Base-by-base conservation (phyloP, 2,888 invertebrate species). In the Thymelicus lineola region DNA sequence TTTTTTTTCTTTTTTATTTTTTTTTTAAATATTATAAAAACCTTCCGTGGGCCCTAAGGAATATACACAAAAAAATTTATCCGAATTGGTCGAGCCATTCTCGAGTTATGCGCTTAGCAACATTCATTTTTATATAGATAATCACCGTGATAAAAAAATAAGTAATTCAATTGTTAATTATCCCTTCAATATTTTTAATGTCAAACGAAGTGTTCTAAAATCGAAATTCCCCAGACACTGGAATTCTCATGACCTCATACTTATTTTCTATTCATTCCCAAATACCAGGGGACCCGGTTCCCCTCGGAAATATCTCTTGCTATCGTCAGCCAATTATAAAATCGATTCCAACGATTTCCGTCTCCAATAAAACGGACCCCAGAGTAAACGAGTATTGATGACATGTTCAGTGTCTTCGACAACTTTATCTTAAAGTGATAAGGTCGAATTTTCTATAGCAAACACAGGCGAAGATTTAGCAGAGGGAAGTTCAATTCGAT, bases 301-400 rank as follows among this genome's bases (percentile, higher is more conserved):
- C 68, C 68, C 62, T 63, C 68, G 68, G 63, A 69, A 69, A 69
- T 69, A 69, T 69, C 68, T 57, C 68, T 67, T 57, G 48, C 63
- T 46, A 63, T 69, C 68, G 68, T 63, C 68, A 69, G 62, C 68
- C 68, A 69, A 64, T 70, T 70, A 70, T 70, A 70, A 70, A 70
- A 70, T 70, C 69, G 69, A 70, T 70, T 59, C 50, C 63, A 59
- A 35, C 63, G 58, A 64, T 63, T 69, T 69, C 69, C 69, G 69
- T 58, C 69, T 69, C 38, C 69, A 69, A 69, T 69, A 69, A 69
- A 69, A 70, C 63, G 64, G 63, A 58, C 69, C 69, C 69, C 58
- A 35, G 69, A 50, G 69, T 70, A 64, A 64, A 70, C 69, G 68
- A 57, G 36, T 63, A 69, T 69, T 69, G 68, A 69, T 69, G 68